Evolutionary conservation across 2,888 invertebrate genomes (phyloP), one percentile per base, ranked within the genome.

Genomic region (Smittia aterrima): DNA sequence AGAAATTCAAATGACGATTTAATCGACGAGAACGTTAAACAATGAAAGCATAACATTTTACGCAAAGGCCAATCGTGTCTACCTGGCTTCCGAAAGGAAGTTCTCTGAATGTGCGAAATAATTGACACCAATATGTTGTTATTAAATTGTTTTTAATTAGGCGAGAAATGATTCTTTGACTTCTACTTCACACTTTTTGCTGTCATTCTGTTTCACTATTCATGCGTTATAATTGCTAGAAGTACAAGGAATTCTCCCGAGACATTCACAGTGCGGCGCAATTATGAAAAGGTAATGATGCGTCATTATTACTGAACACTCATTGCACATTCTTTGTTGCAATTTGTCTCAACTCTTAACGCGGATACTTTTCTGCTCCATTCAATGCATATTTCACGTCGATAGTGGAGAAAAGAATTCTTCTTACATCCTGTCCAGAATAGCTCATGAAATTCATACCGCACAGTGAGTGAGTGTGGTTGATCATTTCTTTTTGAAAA

Each of bases 41-140:
- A 47, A 66, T 32, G 16, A 32, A 32, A 32, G 9, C 7, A 27
- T 70, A 47, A 18, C 38, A 16, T 32, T 27, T 16, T n/a, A 41
- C 20, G 20, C 7, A 18, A 71, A 20, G 38, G 54, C 27, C 38
- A 24, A 40, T 40, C 25, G n/a, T 38, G 74, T 72, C 74, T 74
- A 27, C 18, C 25, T 27, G 66, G 20, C 32, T 66, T 74, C 66
- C 64, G 38, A 24, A 58, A 58, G 58, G 72, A 62, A 72, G 58
- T 72, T 58, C 47, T 66, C 64, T 13, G 32, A 53, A 74, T 64
- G 64, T 22, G 41, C 66, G 25, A 74, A 74, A 74, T 74, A 74
- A 20, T 74, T 74, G 74, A 74, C 74, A 74, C 74, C 72, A 54
- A 72, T 64, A 64, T 64, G 4, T 47, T n/a, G n/a, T 22, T 13